Conservation (phyloP, 2,888 invertebrate species). For the Rhagonycha fulva region DNA sequence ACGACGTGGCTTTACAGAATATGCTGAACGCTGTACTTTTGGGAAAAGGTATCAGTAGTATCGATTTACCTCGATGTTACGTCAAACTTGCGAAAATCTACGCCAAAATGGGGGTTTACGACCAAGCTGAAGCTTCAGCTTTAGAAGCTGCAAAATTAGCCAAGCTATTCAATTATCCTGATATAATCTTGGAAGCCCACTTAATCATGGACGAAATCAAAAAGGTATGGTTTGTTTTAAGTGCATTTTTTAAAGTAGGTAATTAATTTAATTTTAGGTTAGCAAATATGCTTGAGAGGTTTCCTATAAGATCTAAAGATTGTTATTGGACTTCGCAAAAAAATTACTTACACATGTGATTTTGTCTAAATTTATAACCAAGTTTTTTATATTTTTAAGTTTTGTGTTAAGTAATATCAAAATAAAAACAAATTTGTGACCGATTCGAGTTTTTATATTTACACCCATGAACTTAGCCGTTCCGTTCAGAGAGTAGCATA, state of each 20-base stretch:
- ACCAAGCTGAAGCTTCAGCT: conserved; percentile 50
- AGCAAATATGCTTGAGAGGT: background rate
- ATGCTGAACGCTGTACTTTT: conserved; percentile 54
- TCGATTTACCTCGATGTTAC: conserved; percentile 54
- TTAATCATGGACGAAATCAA: conserved; percentile 28
- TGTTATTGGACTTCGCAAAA: background rate
- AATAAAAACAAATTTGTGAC: background rate
- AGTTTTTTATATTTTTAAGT: background rate
- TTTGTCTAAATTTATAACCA: background rate
- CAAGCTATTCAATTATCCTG: conserved; percentile 44
- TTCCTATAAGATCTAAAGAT: background rate
- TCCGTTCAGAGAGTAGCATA: no score
- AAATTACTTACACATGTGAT: background rate
- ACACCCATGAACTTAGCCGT: no score
- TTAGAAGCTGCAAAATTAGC: conserved; percentile 49
- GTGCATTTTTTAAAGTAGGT: no score
- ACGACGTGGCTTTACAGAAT: conserved; percentile 51
- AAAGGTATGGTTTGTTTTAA: background rate
- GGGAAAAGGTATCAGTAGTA: conserved; percentile 54
- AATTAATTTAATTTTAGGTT: background rate
- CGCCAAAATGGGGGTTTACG: conserved; percentile 46
- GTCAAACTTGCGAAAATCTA: conserved; percentile 54
- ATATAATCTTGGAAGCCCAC: conserved; percentile 43
- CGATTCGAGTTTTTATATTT: no score
- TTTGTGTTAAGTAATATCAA: background rate